A percentile compares a stretch with the other conserved stretches of the same genome.
phyloP scores from a whole-genome alignment of 2,888 invertebrate species.

The Acleris sparsana region DNA sequence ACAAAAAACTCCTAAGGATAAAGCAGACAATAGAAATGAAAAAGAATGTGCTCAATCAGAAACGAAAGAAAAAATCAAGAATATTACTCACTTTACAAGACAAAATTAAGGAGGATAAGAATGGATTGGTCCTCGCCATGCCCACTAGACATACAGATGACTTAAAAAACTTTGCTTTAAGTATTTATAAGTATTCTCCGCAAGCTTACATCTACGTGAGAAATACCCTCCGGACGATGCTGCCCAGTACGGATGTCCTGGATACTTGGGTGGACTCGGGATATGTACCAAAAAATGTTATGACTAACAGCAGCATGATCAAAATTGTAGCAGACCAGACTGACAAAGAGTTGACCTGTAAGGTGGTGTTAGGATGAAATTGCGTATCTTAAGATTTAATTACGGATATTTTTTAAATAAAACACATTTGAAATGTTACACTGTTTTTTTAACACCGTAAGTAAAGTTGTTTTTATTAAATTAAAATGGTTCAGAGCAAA shows the following conservation, averaged over 20 bases:
- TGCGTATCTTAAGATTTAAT: slow-evolving; percentile 40
- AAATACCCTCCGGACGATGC: slow-evolving; percentile 71
- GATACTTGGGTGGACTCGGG: slow-evolving; percentile 71
- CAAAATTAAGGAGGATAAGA: slow-evolving; percentile 73
- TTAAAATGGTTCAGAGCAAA: no score
- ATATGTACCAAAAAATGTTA: slow-evolving; percentile 64
- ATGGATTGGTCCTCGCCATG: slow-evolving; percentile 74
- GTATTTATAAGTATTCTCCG: slow-evolving; percentile 76
- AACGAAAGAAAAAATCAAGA: slow-evolving; percentile 72
- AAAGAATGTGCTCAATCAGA: slow-evolving; percentile 65
- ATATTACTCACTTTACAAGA: slow-evolving; percentile 72
- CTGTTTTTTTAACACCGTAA: slow-evolving; percentile 14
- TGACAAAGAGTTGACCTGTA: slow-evolving; percentile 70
- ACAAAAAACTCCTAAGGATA: slow-evolving; percentile 58
- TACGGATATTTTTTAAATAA: slow-evolving; percentile 46
- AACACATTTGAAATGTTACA: slow-evolving; percentile 41
- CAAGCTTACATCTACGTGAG: slow-evolving; percentile 76
- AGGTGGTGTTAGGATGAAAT: slow-evolving; percentile 57
- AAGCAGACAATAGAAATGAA: slow-evolving; percentile 70
- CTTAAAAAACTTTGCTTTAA: slow-evolving; percentile 73
- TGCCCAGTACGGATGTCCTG: slow-evolving; percentile 73
- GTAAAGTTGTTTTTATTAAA: background rate
- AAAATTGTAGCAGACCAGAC: slow-evolving; percentile 72
- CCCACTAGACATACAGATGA: slow-evolving; percentile 75
- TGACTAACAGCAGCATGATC: slow-evolving; percentile 61